Base-by-base conservation (phyloP, 2,888 invertebrate genomes). In the Tortrix viridana region DNA sequence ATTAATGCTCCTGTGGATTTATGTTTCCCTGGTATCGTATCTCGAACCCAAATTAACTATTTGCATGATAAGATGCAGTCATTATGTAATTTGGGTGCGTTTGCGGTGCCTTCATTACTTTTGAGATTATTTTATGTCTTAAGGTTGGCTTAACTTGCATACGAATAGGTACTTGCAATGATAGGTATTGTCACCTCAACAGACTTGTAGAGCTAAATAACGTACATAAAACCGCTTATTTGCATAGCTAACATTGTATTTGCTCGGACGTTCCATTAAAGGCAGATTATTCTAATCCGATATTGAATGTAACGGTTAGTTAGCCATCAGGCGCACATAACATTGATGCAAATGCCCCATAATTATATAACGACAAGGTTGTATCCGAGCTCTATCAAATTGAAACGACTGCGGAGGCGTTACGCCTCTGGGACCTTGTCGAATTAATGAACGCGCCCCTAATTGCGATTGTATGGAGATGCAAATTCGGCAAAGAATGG, bases 381-480 rank as follows among this genome's bases (percentile, higher is more conserved):
- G 76, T 77, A 84, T 78, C 77, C 76, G 73, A 73, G 74, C 74
- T 76, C 69, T 76, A 75, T 80, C 79, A 80, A 82, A 82, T 85
- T 81, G 84, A 82, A 80, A 80, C 75, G 70, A 69, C 68, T 68
- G 69, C 67, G 68, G 54, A 63, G 64, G 66, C 72, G 73, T 69
- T 65, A 69, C 73, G 69, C 75, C 74, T 66, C 69, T 75, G 79
- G 80, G 80, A 80, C 80, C 78, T 74, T 74, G 75, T 77, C 77
- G 79, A 79, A 81, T 82, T 82, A 81, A 79, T 78, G 74, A 73
- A 70, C 71, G 69, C 68, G 74, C 80, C 85, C 87, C 88, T 89
- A 89, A 89, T 89, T 88, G 89, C 79, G 79, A 84, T 86, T 87
- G 88, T 88, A 86, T 88, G 87, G 83, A 88, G 87, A 89, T 89